phyloP scores from a whole-genome alignment of 2,113 vertebrate species.

The Pungitius pungitius region DNA sequence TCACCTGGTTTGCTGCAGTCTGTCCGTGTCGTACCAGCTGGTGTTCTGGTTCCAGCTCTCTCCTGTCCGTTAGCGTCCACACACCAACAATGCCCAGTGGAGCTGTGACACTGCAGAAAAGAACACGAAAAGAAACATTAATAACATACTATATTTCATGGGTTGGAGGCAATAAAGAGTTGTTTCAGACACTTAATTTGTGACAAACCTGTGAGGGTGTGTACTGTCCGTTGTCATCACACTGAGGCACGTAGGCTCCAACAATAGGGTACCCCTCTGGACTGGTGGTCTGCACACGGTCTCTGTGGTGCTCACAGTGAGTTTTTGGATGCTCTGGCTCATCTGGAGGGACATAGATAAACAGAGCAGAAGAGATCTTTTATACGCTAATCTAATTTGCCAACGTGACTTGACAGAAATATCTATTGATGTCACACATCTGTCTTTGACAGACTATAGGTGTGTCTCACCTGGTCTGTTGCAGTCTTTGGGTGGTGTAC shows the following conservation, averaged over 20 bases:
- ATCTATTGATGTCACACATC: background rate
- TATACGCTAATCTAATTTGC: background rate
- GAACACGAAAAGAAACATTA: background rate
- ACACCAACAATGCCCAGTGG: conserved; percentile 87
- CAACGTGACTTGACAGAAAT: no score
- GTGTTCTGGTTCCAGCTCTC: conserved; percentile 80
- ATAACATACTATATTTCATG: background rate
- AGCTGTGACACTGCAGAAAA: conserved; percentile 79
- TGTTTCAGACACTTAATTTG: background rate
- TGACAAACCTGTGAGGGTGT: background rate
- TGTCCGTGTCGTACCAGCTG: conserved; percentile 55
- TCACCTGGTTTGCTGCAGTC: conserved; percentile 82
- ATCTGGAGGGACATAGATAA: conserved; percentile 4
- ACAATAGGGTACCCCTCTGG: conserved; percentile 25
- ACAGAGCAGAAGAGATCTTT: background rate
- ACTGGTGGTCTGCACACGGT: conserved; percentile 49
- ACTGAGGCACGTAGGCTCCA: conserved; percentile 82
- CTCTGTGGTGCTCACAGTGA: conserved; percentile 80
- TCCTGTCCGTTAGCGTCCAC: conserved; percentile 83
- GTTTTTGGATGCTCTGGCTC: conserved; percentile 46
- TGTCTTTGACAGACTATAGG: background rate
- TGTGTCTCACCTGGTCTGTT: conserved; percentile 76
- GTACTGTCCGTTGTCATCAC: conserved; percentile 79
- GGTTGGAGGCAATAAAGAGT: background rate
- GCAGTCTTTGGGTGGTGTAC: conserved; percentile 69